A percentile compares a stretch with the other conserved stretches of the same genome.
phyloP scores from a whole-genome alignment of 2,888 invertebrate genomes.

The Protonemura montana region DNA sequence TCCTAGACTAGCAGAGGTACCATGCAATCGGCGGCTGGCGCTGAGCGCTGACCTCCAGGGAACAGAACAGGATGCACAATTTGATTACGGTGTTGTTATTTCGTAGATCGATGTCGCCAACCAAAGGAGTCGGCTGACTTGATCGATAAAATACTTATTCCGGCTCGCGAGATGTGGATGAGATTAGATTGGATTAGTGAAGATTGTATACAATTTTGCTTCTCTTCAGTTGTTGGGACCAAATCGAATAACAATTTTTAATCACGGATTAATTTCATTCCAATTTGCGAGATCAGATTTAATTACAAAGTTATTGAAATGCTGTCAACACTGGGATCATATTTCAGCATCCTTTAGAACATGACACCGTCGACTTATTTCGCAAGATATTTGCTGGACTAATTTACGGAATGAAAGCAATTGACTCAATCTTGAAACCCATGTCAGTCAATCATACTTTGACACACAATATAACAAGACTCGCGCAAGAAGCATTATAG shows the following conservation, averaged over 20 bases:
- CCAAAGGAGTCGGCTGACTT: neutral
- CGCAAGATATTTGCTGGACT: neutral
- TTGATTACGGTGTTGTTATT: slow-evolving; percentile 7
- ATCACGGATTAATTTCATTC: neutral
- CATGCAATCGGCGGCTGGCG: neutral
- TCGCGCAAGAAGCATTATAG: no score
- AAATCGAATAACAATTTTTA: neutral
- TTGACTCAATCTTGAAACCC: no score
- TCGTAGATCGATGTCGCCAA: slow-evolving; percentile 3
- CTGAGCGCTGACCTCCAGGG: neutral
- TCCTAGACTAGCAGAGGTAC: neutral
- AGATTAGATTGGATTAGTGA: neutral
- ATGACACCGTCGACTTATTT: neutral
- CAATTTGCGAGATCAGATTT: neutral
- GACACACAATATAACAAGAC: no score
- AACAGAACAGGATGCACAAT: slow-evolving; percentile 12
- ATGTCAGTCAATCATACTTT: no score
- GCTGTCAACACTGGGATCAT: neutral
- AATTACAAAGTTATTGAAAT: neutral
- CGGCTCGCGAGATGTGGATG: neutral
- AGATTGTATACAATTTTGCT: neutral
- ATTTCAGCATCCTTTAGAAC: neutral
- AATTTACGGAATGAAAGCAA: neutral
- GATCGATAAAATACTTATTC: neutral
- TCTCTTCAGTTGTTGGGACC: neutral